phyloP scores from a whole-genome alignment of 2,113 vertebrate species.

The Gila orcuttii region DNA sequence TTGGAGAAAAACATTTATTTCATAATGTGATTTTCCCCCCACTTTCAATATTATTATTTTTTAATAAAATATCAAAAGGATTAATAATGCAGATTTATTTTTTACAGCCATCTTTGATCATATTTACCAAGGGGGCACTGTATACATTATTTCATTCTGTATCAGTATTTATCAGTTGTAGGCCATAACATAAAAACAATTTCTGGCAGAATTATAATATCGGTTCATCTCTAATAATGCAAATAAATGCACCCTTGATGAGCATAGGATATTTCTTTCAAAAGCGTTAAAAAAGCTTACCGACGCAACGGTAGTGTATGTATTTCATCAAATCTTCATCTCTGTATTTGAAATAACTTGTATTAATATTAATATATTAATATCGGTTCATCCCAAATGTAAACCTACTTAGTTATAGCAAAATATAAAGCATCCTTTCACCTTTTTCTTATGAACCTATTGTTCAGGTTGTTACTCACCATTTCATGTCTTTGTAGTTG shows the following conservation, averaged over 20 bases:
- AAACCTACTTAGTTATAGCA: neutral
- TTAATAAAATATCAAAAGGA: too few relatives aligned
- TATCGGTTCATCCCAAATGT: neutral
- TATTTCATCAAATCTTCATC: neutral
- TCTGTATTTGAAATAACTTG: neutral
- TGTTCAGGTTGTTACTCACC: too few relatives aligned
- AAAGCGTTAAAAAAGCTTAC: neutral
- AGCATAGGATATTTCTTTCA: neutral
- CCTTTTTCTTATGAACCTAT: neutral
- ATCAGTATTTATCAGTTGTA: neutral
- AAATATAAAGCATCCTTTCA: neutral
- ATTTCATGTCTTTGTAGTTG: slow-evolving; percentile 75
- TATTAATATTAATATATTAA: too few relatives aligned
- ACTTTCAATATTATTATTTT: too few relatives aligned
- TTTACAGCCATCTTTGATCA: too few relatives aligned
- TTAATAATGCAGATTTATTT: too few relatives aligned
- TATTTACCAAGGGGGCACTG: too few relatives aligned
- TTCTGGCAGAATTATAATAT: neutral
- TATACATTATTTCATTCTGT: neutral
- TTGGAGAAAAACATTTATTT: too few relatives aligned
- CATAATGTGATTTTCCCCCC: too few relatives aligned
- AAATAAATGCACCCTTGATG: neutral
- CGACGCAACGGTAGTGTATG: neutral
- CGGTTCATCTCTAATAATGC: neutral
- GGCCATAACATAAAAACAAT: neutral